Percentiles rank a stretch among this genome's conserved stretches.
Evolutionary conservation across 2,888 invertebrate genomes (phyloP).

Genomic region (Rotaria socialis): DNA sequence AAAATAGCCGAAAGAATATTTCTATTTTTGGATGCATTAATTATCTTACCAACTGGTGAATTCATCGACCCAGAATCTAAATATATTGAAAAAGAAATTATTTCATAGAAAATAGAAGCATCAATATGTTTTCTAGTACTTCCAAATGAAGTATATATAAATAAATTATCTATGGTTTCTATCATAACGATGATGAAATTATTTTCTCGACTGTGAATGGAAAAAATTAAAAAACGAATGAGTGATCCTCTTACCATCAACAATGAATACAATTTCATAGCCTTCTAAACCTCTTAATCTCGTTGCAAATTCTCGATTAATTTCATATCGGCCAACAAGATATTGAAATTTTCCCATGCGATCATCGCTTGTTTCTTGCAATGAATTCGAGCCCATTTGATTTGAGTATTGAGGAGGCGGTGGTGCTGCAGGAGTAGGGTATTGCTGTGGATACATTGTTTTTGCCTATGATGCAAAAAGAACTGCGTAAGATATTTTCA

Average conservation of each 20-base stretch:
- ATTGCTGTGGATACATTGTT: background rate
- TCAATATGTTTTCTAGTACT: no score
- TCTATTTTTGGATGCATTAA: no score
- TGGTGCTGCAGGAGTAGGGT: background rate
- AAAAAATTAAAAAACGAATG: no score
- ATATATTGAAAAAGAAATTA: no score
- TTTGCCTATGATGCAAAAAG: no score
- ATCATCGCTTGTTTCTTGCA: background rate
- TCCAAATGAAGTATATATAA: no score
- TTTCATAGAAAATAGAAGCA: no score
- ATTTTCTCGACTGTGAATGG: no score
- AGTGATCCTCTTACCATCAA: background rate
- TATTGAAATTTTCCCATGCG: conserved; percentile 34
- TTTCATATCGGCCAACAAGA: conserved; percentile 21
- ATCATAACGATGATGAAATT: no score
- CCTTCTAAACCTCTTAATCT: conserved; percentile 29
- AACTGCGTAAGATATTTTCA: no score
- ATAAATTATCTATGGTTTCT: no score
- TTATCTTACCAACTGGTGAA: conserved; percentile 27
- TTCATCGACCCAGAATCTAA: conserved; percentile 45
- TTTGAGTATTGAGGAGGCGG: background rate
- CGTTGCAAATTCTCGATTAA: conserved; percentile 36
- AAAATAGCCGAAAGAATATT: no score
- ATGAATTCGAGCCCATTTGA: background rate
- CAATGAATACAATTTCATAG: conserved; percentile 9